Percentiles rank a stretch among this genome's conserved stretches.
Conservation (phyloP, 2,888 invertebrate genomes). For the Hypsopygia costalis region DNA sequence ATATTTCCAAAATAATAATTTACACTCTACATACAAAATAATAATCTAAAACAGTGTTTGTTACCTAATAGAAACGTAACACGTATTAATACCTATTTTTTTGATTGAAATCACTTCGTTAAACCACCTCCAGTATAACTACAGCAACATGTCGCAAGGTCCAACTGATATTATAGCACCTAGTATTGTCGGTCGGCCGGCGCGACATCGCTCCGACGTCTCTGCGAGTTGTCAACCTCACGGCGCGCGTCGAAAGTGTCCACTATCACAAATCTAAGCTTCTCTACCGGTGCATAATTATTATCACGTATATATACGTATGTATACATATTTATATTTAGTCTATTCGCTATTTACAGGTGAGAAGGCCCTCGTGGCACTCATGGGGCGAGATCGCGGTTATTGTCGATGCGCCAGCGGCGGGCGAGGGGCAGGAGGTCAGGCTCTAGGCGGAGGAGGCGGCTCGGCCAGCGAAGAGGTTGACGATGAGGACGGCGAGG, state of each 20-base stretch:
- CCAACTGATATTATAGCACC: conserved; percentile 75
- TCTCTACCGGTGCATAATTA: conserved; percentile 77
- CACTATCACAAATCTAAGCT: conserved; percentile 78
- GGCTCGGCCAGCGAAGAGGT: conserved; percentile 82
- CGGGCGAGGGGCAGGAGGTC: conserved; percentile 78
- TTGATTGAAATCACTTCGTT: conserved; percentile 64
- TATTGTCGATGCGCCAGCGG: conserved; percentile 78
- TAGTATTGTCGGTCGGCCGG: conserved; percentile 78
- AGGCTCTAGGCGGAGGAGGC: conserved; percentile 77
- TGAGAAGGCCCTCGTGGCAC: conserved; percentile 55
- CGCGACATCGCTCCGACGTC: conserved; percentile 50
- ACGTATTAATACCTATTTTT: conserved; percentile 71
- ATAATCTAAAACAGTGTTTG: conserved; percentile 63
- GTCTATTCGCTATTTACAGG: conserved; percentile 69
- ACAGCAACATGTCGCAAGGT: conserved; percentile 70
- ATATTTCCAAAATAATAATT: conserved; percentile 65
- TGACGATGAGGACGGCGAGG: conserved; percentile 81
- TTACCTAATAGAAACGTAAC: conserved; percentile 68
- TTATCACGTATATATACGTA: conserved; percentile 76
- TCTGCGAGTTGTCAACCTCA: conserved; percentile 63
- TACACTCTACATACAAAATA: conserved; percentile 66
- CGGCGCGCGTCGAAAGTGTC: conserved; percentile 47
- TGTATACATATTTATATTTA: conserved; percentile 70
- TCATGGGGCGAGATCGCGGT: conserved; percentile 55
- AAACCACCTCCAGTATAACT: conserved; percentile 64